phyloP scores from a whole-genome alignment of 2,113 vertebrate genomes.

The Hyaena hyaena region DNA sequence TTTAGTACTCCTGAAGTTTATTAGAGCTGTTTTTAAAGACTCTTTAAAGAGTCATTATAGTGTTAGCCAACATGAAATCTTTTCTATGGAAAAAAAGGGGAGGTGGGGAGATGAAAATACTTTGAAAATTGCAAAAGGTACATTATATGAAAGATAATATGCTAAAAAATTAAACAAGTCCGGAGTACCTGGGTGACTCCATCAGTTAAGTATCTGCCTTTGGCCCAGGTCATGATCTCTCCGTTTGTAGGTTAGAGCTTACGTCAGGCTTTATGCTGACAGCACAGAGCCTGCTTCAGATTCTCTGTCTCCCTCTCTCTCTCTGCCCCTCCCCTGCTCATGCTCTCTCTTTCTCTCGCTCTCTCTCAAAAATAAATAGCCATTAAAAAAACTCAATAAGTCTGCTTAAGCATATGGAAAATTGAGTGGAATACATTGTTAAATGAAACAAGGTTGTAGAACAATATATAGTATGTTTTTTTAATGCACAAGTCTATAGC shows the following conservation, averaged over 20 bases:
- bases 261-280: too few species aligned
- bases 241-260: too few species aligned
- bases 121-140: neutral
- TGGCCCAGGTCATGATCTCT: too few species aligned
- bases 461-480: neutral
- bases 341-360: too few species aligned
- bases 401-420: neutral
- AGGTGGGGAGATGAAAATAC: neutral
- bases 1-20: slow-evolving; percentile 37
- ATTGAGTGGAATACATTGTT: neutral
- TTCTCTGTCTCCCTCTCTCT: too few species aligned
- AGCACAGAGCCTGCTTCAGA: too few species aligned
- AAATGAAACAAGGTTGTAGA: neutral
- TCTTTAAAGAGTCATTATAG: neutral
- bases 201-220: too few species aligned
- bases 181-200: neutral
- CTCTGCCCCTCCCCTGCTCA: too few species aligned
- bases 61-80: neutral
- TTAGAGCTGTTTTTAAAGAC: slow-evolving; percentile 14
- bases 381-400: neutral
- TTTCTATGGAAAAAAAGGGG: neutral
- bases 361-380: too few species aligned
- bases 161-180: neutral
- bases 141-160: neutral
- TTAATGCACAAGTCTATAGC: neutral